Evolutionary conservation across 2,888 invertebrate genomes (phyloP), one percentile per base, ranked within the genome.

Genomic region (Molanna angustata): DNA sequence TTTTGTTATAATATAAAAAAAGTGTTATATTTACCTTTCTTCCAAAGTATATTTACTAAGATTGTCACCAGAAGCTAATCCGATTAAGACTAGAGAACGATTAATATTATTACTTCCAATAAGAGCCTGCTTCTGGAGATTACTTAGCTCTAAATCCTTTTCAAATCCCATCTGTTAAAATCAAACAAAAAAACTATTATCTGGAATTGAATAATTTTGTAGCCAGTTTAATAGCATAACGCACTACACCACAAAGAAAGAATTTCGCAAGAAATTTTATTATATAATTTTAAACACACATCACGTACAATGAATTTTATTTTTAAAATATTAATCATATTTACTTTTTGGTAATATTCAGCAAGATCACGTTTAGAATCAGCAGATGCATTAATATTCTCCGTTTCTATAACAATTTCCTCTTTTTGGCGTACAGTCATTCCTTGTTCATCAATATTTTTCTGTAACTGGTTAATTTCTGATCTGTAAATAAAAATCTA

Each of bases 71-170:
- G 45, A 47, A 3, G 66, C 63, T 3, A 71, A 66, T 2, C 70
- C 61, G 9, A 74, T 65, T 21, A 68, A 70, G 2, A 75, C 69
- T 47, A 75, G 69, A 0, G 65, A 67, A 62, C 73, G 72, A 56
- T 73, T 72, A 67, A 73, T 73, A 64, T 70, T 66, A 61, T 70
- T 66, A 58, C 75, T 74, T 49, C 69, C 67, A 62, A 71, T 70
- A 54, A 76, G 59, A 0, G 73, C 66, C 54, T 66, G 67, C 65
- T 70, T 69, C 67, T 75, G 76, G 72, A 72, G 74, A 14, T 65
- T 62, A 0, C 71, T 71, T 62, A 76, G 61, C 62, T 74, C 75
- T 0, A 65, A 66, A 60, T 76, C 76, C 39, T 71, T 72, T 49
- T 61, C 66, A 2, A 63, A 54, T 56, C 74, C 62, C 69, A 71